Base-by-base conservation (phyloP, 2,888 invertebrate genomes). In the Ditula angustiorana region DNA sequence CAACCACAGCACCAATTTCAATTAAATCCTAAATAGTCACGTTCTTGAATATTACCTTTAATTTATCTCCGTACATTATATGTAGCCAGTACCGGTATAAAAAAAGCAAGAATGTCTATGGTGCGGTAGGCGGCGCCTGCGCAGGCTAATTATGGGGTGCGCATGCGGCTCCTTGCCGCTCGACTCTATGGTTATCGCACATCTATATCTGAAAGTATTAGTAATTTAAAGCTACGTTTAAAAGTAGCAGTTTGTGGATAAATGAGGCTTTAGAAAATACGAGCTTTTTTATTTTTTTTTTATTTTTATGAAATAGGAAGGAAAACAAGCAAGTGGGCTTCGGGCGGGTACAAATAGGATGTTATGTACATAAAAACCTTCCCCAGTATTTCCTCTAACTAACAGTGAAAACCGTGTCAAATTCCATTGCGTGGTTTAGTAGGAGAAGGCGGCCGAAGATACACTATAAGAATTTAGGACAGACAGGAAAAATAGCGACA, bases 121-220 rank as follows among this genome's bases (percentile, higher is more conserved):
- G 78, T 73, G 72, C 61, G 70, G 81, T 85, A 86, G 89, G 90
- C 90, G 89, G 83, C 74, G 80, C 82, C 71, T 76, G 77, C 75
- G 85, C 81, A 82, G 82, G 84, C 77, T 89, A 89, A 89, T 89
- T 88, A 84, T 74, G 80, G 90, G 86, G 83, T 83, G 74, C 71
- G 64, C 55, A 13, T 52, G 10, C 75, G 59, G 79, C 78, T 77
- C 71, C 77, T 75, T 78, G 77, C 78, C 71, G 67, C 69, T 53
- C 67, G 67, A 68, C 69, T 74, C 71, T 61, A 63, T 69, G 70
- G 67, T 71, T 64, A 64, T 60, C 69, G 65, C 66, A 63, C 66
- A 61, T 64, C 58, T 64, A 53, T 64, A 64, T 58, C 64, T 59
- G 3, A 52, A 23, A 46, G 53, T 55, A 35, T 52, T 64, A 37